Conservation (phyloP, 2,888 invertebrate genomes). For the Galerucella calmariensis region DNA sequence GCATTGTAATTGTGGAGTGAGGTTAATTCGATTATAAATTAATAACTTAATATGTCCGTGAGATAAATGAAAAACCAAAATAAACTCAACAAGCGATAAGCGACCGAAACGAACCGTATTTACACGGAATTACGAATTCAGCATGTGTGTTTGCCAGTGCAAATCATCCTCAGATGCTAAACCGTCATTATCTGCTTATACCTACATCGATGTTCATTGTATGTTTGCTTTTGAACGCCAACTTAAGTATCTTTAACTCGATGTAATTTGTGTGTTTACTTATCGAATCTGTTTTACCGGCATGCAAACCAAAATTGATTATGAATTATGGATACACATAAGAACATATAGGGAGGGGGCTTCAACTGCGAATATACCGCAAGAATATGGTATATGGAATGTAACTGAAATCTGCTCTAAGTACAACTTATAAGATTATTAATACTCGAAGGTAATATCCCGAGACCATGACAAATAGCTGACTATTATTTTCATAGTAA, state of each 20-base stretch:
- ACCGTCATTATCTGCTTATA: conserved; percentile 55
- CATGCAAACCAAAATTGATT: conserved; percentile 50
- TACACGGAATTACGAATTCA: conserved; percentile 53
- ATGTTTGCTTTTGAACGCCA: conserved; percentile 49
- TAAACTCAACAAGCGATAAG: conserved; percentile 45
- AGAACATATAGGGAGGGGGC: conserved; percentile 7
- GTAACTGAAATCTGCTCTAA: not conserved
- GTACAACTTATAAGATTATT: not conserved
- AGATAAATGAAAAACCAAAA: not conserved
- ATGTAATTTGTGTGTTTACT: conserved; percentile 53
- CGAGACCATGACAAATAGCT: too few relatives aligned
- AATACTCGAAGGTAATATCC: too few relatives aligned
- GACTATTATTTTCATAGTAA: too few relatives aligned
- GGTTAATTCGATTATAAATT: too few relatives aligned
- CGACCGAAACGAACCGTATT: not conserved
- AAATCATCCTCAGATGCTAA: conserved; percentile 54
- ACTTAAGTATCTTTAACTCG: conserved; percentile 50
- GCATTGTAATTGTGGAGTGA: too few relatives aligned
- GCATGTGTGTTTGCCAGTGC: conserved; percentile 56
- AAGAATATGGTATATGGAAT: not conserved
- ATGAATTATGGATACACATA: conserved; percentile 40
- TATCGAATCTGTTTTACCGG: conserved; percentile 46
- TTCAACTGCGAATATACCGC: not conserved
- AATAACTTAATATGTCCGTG: too few relatives aligned
- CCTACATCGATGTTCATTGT: conserved; percentile 53